Percentiles rank a stretch among this genome's conserved stretches.
Evolutionary conservation across 2,113 vertebrate genomes (phyloP).

Genomic region (Apeltes quadracus): DNA sequence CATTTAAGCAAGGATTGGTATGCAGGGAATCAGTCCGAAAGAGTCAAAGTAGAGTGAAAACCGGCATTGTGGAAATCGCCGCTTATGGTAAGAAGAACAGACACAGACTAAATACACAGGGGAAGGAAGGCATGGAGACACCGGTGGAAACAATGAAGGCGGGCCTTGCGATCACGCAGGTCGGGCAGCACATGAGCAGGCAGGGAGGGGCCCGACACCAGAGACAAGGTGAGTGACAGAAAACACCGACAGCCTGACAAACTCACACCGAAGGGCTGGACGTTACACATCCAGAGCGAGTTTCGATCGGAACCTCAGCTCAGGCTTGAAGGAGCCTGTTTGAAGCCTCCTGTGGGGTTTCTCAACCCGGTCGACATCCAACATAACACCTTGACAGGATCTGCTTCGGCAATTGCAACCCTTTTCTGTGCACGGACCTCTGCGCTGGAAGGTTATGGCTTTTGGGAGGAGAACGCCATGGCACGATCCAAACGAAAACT

Average conservation of each 20-base stretch:
- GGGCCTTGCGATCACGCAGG: no score
- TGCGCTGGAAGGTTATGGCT: background rate
- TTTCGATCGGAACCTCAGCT: conserved; percentile 3
- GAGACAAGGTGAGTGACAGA: no score
- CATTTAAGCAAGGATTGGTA: no score
- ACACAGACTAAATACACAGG: no score
- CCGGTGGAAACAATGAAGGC: no score
- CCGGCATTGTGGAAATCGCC: no score
- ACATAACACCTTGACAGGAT: conserved; percentile 2
- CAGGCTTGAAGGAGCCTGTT: conserved; percentile 15
- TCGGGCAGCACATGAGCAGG: no score
- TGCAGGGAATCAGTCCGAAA: no score
- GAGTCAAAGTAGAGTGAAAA: no score
- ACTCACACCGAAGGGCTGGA: background rate
- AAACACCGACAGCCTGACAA: background rate
- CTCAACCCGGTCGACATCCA: background rate
- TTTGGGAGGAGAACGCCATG: background rate
- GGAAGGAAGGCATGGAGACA: no score
- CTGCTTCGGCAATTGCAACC: conserved; percentile 4
- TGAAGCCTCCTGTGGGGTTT: background rate
- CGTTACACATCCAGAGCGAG: background rate
- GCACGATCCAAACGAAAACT: conserved; percentile 21
- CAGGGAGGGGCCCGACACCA: no score
- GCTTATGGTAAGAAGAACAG: no score
- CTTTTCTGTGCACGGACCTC: conserved; percentile 7